phyloP scores from a whole-genome alignment of 2,113 vertebrate species.

The Eonycteris spelaea region DNA sequence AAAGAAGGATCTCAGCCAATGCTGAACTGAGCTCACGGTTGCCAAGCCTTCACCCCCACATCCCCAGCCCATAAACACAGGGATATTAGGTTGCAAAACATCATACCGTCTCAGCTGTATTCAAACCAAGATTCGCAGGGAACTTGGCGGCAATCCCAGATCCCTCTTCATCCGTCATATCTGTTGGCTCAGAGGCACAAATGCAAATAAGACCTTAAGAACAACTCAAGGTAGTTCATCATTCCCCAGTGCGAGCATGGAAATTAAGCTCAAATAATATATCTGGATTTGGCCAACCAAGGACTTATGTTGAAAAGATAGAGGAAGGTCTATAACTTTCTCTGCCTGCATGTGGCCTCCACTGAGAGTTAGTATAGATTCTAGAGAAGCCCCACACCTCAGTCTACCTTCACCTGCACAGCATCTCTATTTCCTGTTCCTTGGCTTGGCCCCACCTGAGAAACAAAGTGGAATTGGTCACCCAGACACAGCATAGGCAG shows the following conservation, averaged over 20 bases:
- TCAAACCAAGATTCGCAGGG: neutral
- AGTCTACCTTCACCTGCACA: neutral
- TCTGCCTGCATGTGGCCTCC: neutral
- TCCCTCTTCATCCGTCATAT: neutral
- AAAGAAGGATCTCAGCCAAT: neutral
- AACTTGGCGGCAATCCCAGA: neutral
- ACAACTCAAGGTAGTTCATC: neutral
- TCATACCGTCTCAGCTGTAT: neutral
- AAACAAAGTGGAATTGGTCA: neutral
- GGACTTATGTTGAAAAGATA: neutral
- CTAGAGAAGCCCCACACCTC: neutral
- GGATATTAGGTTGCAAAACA: neutral
- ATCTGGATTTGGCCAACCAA: neutral
- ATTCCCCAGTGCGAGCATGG: neutral
- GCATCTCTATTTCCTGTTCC: neutral
- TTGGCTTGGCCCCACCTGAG: neutral
- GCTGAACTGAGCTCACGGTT: neutral
- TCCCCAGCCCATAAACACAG: no score
- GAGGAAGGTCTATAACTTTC: neutral
- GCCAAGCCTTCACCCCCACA: neutral
- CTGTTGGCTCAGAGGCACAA: neutral
- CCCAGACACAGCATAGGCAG: neutral
- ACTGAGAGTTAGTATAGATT: neutral
- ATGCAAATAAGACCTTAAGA: constrained; percentile 21
- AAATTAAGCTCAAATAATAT: neutral